Conservation (phyloP, 2,113 vertebrate species). For the Bubo blakistoni region DNA sequence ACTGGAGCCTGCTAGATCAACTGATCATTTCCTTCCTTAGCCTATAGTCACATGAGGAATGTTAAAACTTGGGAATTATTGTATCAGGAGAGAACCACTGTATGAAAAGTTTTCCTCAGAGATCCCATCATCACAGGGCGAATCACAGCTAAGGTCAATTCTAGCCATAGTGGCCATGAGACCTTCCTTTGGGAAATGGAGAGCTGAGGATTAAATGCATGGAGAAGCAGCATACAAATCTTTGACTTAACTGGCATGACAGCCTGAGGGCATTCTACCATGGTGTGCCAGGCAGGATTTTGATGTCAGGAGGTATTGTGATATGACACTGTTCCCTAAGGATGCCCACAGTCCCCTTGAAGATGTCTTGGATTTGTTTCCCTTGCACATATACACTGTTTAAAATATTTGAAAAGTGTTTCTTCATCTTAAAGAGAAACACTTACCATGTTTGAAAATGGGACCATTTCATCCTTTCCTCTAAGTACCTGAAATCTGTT, state of each 20-base stretch:
- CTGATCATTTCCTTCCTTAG: neutral
- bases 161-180: neutral
- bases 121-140: neutral
- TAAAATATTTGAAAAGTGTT: neutral
- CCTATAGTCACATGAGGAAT: neutral
- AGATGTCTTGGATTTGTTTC: neutral
- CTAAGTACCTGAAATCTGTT: neutral
- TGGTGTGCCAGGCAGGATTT: neutral
- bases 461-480: neutral
- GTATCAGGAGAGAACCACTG: neutral
- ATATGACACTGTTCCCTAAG: neutral
- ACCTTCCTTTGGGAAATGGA: neutral
- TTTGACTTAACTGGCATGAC: neutral
- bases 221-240: neutral
- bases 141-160: neutral
- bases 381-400: neutral
- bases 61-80: neutral
- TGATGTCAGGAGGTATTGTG: neutral
- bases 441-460: neutral
- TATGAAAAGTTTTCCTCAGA: neutral
- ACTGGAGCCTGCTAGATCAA: neutral
- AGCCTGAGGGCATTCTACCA: neutral
- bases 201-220: neutral
- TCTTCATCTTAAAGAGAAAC: neutral
- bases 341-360: neutral